Conservation (phyloP, 2,888 invertebrate genomes). For the Adelphocoris suturalis region DNA sequence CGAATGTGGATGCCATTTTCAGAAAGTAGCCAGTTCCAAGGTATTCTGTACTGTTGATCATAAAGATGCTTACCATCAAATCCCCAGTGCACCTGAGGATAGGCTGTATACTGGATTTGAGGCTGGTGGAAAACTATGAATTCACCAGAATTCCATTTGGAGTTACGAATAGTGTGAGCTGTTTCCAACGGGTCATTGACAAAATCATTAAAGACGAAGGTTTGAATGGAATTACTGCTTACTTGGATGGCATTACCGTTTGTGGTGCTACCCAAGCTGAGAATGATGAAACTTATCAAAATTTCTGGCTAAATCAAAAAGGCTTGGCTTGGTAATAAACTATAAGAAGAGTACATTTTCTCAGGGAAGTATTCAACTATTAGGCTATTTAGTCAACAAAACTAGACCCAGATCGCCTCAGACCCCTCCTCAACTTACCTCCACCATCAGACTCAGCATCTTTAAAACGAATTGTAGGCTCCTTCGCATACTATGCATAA, state of each 20-base stretch:
- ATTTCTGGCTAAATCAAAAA: too few species aligned
- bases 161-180: conserved; percentile 21
- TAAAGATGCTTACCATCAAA: conserved; percentile 52
- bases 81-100: conserved; percentile 5
- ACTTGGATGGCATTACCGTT: background rate
- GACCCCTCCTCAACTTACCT: too few species aligned
- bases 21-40: conserved; percentile 32
- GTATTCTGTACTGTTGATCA: conserved; percentile 49
- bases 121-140: background rate
- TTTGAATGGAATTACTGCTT: background rate
- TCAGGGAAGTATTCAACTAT: background rate
- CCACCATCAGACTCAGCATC: too few species aligned
- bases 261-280: background rate
- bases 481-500: too few species aligned
- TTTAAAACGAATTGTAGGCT: too few species aligned
- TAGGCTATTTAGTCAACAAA: background rate
- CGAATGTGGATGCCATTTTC: conserved; percentile 1
- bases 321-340: background rate
- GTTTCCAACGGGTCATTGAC: conserved; percentile 21
- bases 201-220: background rate
- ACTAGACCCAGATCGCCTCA: too few species aligned
- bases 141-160: conserved; percentile 37
- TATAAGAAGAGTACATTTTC: background rate
- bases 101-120: conserved; percentile 51
- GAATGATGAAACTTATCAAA: background rate